phyloP scores from a whole-genome alignment of 2,888 invertebrate species.

The Agriotes lineatus region DNA sequence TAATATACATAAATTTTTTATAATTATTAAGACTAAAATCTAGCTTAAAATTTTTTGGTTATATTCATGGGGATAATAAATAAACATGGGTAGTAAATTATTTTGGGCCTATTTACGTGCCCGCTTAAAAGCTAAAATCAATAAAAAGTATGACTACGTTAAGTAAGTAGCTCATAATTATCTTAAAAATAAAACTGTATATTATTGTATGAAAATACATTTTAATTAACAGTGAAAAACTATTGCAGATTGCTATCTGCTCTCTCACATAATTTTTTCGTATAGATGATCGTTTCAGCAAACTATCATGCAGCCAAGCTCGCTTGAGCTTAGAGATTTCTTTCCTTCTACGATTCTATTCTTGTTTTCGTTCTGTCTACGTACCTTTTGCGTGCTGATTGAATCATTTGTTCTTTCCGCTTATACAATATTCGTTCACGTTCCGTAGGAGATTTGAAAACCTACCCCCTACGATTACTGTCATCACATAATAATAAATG shows the following conservation, averaged over 20 bases:
- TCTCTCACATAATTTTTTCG: constrained; percentile 5
- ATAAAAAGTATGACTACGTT: constrained; percentile 5
- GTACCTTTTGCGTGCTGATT: constrained; percentile 73
- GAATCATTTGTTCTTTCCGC: constrained; percentile 74
- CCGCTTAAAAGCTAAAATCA: neutral
- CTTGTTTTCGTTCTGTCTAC: constrained; percentile 62
- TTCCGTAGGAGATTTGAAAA: constrained; percentile 79
- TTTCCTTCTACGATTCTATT: constrained; percentile 12
- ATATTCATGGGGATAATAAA: no score
- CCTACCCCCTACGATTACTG: constrained; percentile 69
- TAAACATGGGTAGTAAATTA: no score
- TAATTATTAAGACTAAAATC: no score
- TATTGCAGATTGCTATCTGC: no score
- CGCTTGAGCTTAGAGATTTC: neutral
- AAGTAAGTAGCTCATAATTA: constrained; percentile 7
- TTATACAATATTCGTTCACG: constrained; percentile 76
- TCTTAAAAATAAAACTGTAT: constrained; percentile 21
- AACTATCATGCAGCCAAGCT: neutral
- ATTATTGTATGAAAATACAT: constrained; percentile 41
- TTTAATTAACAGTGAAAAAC: no score
- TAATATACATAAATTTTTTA: no score
- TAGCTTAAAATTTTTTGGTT: no score
- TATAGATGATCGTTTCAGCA: constrained; percentile 7
- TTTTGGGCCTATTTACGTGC: neutral
- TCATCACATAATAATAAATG: constrained; percentile 65